Evolutionary conservation across 2,113 vertebrate species (phyloP).

Genomic region (Monarcha castaneiventris): DNA sequence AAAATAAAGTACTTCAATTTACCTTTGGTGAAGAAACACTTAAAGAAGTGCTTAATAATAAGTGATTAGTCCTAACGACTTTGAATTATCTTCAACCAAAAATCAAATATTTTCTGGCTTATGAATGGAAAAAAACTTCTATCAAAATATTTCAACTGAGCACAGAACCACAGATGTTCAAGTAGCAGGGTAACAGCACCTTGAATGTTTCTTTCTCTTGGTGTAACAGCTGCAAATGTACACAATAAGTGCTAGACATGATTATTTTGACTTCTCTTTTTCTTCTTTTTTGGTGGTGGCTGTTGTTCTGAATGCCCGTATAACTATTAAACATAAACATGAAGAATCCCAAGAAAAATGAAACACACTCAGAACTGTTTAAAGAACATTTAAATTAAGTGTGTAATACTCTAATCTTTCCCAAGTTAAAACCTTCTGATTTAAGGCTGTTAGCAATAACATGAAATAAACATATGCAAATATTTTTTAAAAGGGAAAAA

Average conservation of each 20-base stretch:
- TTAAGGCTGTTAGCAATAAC: not conserved
- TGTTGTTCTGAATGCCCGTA: not conserved
- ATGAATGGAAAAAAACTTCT: fast-evolving
- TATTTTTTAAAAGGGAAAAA: not conserved
- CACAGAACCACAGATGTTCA: not conserved
- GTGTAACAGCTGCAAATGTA: not conserved
- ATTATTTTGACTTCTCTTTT: not conserved
- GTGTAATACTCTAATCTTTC: not conserved
- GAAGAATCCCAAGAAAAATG: not conserved
- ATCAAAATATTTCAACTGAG: not conserved
- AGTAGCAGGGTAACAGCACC: not conserved
- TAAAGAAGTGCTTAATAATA: not conserved
- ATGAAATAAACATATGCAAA: not conserved
- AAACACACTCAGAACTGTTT: not conserved
- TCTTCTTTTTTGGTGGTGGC: not conserved
- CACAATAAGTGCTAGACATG: not conserved
- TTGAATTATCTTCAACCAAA: not conserved
- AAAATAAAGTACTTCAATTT: not conserved
- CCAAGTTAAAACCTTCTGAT: not conserved
- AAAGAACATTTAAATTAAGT: not conserved
- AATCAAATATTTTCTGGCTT: not conserved
- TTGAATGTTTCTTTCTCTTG: not conserved
- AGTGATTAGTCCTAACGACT: not conserved
- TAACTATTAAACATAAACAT: not conserved
- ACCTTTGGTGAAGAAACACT: not conserved